A percentile compares a stretch with the other conserved stretches of the same genome.
Conservation (phyloP, 1,140 invertebrate genomes). For the Triops longicaudatus region DNA sequence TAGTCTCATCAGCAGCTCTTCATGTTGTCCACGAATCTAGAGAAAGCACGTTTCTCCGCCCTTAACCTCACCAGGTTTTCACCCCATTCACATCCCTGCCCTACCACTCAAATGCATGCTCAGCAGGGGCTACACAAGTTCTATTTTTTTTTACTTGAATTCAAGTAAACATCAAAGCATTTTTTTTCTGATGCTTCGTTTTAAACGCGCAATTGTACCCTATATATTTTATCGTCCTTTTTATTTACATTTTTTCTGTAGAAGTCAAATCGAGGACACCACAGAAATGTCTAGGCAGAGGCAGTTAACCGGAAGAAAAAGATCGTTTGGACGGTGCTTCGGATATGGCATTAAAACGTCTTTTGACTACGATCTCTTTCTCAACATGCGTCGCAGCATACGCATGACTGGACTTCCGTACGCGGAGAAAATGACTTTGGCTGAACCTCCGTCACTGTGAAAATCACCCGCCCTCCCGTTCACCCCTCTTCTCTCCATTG, state of each 20-base stretch:
- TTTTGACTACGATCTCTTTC: not conserved
- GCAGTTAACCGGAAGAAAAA: not conserved
- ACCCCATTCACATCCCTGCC: not conserved
- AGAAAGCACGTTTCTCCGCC: not conserved
- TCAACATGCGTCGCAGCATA: conserved; percentile 5
- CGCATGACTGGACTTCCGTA: conserved; percentile 6
- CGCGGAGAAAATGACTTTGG: not conserved
- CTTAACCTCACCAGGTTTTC: too few species aligned
- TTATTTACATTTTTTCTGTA: not conserved
- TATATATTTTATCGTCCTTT: not conserved
- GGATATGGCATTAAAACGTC: conserved; percentile 7
- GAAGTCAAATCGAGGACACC: not conserved
- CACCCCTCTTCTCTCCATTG: not conserved
- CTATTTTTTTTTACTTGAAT: too few species aligned
- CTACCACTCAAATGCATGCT: not conserved
- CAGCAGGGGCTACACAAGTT: not conserved
- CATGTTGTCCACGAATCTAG: not conserved
- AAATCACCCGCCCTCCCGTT: not conserved
- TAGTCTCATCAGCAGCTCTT: conserved; percentile 11
- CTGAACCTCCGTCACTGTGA: not conserved
- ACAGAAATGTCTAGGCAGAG: not conserved
- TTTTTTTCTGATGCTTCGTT: too few species aligned
- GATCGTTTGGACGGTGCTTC: not conserved
- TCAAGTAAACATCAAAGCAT: too few species aligned
- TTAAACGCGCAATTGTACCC: too few species aligned